Evolutionary conservation across 2,888 invertebrate species (phyloP).

Genomic region (Caradrina kadenii): DNA sequence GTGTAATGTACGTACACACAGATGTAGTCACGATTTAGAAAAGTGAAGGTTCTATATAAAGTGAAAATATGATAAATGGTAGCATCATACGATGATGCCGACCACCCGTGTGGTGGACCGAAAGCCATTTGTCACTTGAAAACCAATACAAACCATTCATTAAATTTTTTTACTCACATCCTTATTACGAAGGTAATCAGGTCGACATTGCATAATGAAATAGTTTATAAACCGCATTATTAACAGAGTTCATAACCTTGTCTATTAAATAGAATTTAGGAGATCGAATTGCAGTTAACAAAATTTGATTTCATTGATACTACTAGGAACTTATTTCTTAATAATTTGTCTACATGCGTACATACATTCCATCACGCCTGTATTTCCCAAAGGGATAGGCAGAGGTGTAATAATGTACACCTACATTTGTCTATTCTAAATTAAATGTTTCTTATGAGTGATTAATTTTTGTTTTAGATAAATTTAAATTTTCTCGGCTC

Average conservation of each 20-base stretch:
- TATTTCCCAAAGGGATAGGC: too few species aligned
- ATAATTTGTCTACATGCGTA: too few species aligned
- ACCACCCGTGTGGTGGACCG: constrained; percentile 77
- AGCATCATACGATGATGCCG: constrained; percentile 71
- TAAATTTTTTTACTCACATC: neutral
- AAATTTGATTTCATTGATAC: constrained; percentile 53
- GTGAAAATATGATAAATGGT: constrained; percentile 84
- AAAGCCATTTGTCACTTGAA: constrained; percentile 80
- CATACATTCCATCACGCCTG: too few species aligned
- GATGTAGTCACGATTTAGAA: constrained; percentile 75
- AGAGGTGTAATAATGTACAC: too few species aligned
- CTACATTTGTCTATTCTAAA: constrained; percentile 29
- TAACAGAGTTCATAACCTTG: constrained; percentile 48
- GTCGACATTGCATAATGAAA: constrained; percentile 26
- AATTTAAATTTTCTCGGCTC: too few species aligned
- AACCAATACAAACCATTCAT: constrained; percentile 53
- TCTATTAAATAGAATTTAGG: constrained; percentile 54
- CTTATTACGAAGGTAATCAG: constrained; percentile 33
- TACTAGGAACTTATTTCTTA: too few species aligned
- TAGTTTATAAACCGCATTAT: neutral
- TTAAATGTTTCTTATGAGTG: constrained; percentile 1
- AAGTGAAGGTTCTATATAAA: constrained; percentile 70
- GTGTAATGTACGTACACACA: constrained; percentile 41
- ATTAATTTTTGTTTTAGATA: constrained; percentile 16
- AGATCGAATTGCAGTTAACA: constrained; percentile 48